phyloP scores from a whole-genome alignment of 2,113 vertebrate species.

The Pygoscelis adeliae region DNA sequence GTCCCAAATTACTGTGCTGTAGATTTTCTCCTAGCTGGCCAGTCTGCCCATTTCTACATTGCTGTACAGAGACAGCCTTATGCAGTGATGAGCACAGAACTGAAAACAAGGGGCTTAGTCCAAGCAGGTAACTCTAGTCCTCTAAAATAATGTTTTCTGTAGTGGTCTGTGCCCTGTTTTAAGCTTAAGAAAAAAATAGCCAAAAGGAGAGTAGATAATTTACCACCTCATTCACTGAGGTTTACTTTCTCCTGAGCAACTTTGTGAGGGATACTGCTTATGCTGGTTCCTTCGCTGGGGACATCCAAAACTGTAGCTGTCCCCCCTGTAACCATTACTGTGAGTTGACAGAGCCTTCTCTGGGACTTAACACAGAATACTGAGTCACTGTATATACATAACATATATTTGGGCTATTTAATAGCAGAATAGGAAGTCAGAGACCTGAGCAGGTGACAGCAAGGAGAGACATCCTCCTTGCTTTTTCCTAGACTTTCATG shows the following conservation, averaged over 20 bases:
- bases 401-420: neutral
- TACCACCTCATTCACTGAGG: neutral
- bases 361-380: neutral
- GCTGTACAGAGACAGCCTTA: neutral
- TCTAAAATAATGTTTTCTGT: neutral
- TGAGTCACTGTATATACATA: neutral
- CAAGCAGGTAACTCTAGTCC: neutral
- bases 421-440: neutral
- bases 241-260: neutral
- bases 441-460: neutral
- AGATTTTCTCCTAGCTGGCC: neutral
- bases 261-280: neutral
- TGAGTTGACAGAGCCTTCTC: neutral
- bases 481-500: neutral
- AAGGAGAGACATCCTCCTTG: neutral
- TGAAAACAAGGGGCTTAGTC: neutral
- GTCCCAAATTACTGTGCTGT: fast-evolving
- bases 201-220: neutral
- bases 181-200: neutral
- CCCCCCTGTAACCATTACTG: neutral
- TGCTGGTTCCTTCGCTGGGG: neutral
- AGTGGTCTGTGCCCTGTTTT: neutral
- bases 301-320: neutral
- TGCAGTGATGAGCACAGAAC: neutral
- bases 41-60: neutral